phyloP scores from a whole-genome alignment of 2,113 vertebrate genomes.

The Calypte anna region DNA sequence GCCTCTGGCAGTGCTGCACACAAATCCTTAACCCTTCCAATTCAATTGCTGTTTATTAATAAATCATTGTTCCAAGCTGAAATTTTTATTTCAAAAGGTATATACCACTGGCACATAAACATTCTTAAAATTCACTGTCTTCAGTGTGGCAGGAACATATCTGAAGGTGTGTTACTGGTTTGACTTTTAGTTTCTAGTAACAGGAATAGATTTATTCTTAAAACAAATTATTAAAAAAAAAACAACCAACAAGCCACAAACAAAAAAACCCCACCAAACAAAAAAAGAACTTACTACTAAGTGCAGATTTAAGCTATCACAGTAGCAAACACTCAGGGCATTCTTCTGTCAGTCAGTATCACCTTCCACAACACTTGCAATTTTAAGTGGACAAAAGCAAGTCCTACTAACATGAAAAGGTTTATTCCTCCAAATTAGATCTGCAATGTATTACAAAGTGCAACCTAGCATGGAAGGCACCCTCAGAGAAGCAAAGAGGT shows the following conservation, averaged over 20 bases:
- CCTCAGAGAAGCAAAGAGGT: neutral
- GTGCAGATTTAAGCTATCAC: neutral
- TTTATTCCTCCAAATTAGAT: neutral
- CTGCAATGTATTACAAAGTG: neutral
- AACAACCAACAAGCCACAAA: too few species aligned
- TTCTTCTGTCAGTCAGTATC: neutral
- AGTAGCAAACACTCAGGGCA: neutral
- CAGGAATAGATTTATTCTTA: neutral
- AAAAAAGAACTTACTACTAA: neutral
- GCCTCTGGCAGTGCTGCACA: neutral
- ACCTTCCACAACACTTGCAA: neutral
- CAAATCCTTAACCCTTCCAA: neutral
- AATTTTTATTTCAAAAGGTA: neutral
- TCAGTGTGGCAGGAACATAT: rapidly evolving
- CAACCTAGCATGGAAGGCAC: neutral
- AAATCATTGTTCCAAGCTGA: neutral
- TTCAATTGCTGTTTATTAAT: neutral
- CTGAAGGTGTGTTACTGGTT: neutral
- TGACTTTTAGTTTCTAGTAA: neutral
- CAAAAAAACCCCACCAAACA: too few species aligned
- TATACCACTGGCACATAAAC: neutral
- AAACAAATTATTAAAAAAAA: neutral
- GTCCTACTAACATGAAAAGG: neutral
- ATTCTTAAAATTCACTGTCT: neutral
- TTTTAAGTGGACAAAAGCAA: neutral